phyloP scores from a whole-genome alignment of 2,113 vertebrate species.

The Prietella phreatophila region DNA sequence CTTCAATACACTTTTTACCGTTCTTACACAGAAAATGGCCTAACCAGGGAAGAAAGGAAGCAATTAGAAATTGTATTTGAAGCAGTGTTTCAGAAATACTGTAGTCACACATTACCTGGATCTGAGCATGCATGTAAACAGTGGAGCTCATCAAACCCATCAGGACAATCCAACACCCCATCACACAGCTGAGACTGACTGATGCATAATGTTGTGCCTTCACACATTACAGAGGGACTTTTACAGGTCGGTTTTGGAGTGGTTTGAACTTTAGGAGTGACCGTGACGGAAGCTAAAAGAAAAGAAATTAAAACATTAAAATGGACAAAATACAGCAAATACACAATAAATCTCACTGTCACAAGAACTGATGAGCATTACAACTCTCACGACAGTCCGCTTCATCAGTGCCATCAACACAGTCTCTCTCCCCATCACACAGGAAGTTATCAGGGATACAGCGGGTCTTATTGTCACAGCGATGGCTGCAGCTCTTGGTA shows the following conservation, averaged over 20 bases:
- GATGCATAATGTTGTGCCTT: constrained; percentile 35
- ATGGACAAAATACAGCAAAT: neutral
- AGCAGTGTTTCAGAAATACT: neutral
- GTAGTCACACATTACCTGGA: constrained; percentile 24
- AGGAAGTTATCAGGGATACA: constrained; percentile 81
- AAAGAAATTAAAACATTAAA: neutral
- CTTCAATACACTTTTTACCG: constrained; percentile 66
- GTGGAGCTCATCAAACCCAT: constrained; percentile 50
- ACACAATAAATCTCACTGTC: no score
- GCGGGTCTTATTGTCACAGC: constrained; percentile 70
- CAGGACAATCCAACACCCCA: constrained; percentile 48
- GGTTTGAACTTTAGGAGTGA: neutral
- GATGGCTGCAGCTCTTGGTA: constrained; percentile 73
- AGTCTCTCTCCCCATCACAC: constrained; percentile 83
- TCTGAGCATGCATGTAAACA: constrained; percentile 46
- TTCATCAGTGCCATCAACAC: constrained; percentile 79
- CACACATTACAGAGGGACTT: constrained; percentile 36
- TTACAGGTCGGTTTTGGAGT: neutral
- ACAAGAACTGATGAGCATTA: neutral
- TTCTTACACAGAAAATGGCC: constrained; percentile 76
- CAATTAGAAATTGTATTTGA: neutral
- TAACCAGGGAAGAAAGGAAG: constrained; percentile 31
- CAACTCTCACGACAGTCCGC: constrained; percentile 69
- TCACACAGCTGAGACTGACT: constrained; percentile 46
- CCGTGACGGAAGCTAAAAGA: constrained; percentile 53